Base-by-base conservation (phyloP, 2,888 invertebrate genomes). In the Iphiclides podalirius region DNA sequence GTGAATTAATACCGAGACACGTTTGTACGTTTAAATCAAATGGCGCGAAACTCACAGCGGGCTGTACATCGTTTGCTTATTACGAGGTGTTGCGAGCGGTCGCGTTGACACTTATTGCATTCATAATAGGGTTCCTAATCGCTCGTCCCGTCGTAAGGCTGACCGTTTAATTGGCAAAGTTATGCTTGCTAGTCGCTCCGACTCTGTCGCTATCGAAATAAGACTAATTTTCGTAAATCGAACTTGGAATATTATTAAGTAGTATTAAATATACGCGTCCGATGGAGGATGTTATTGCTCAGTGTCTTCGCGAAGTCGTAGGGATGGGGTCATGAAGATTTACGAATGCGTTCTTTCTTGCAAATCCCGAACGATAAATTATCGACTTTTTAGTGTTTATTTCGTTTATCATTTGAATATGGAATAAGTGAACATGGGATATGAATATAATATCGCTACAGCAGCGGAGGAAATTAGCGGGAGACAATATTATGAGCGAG, bases 221-320 rank as follows among this genome's bases (percentile, higher is more conserved):
- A 50, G 28, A 52, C 23, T 43, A 47, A 43, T 56, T 56, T 43
- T 42, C 4, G 38, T 34, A 14, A 1, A 11, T 4, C 20, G 26
- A 9, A 31, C 28, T 12, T 34, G 15, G 4, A 40, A 26, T 54
- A 34, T 54, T 57, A 62, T 53, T 46, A 55, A 58, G 59, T 66
- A 58, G 72, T 72, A 72, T 71, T 78, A 72, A 78, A 74, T 78
- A 72, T 74, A 72, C 66, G 63, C 67, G 64, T 68, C 61, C 64
- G 70, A 64, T 59, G 60, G 63, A 79, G 79, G 79, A 81, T 79
- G 80, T 77, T 78, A 81, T 81, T 79, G 75, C 71, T 81, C 80
- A 81, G 79, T 81, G 80, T 80, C 81, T 75, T 75, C 72, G 63
- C 57, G 64, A 56, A 63, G 58, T 62, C 66, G 60, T 77, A 81